A percentile compares a stretch with the other conserved stretches of the same genome.
Conservation (phyloP, 2,888 invertebrate species). For the Toxonevra muliebris region DNA sequence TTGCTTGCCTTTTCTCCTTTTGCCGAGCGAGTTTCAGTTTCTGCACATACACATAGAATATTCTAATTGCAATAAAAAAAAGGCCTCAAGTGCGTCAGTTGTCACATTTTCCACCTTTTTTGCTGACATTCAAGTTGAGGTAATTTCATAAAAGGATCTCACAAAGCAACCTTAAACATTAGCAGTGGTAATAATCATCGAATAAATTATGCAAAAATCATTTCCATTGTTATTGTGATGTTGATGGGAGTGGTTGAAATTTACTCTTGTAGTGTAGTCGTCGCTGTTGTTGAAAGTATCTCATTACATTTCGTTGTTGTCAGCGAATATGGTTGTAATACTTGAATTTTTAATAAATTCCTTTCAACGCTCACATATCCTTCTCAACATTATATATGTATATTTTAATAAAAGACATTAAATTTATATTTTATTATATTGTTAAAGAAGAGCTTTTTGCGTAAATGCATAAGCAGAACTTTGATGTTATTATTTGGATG, state of each 20-base stretch:
- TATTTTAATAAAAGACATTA: slow-evolving; percentile 4
- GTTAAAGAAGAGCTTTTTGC: background rate
- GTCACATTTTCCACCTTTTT: background rate
- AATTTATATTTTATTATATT: slow-evolving; percentile 5
- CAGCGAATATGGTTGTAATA: slow-evolving; percentile 47
- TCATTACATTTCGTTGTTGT: slow-evolving; percentile 48
- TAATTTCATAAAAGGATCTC: slow-evolving; percentile 4
- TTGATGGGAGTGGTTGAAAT: background rate
- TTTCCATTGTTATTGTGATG: slow-evolving; percentile 34
- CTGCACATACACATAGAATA: background rate
- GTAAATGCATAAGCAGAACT: slow-evolving; percentile 1
- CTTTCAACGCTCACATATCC: slow-evolving; percentile 38
- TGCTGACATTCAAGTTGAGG: no score
- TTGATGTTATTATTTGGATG: background rate
- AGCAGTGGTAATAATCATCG: slow-evolving; percentile 57
- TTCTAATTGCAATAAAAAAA: background rate
- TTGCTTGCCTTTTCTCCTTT: no score
- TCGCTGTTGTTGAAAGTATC: slow-evolving; percentile 40
- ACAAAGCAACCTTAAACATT: background rate
- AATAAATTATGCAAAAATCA: slow-evolving; percentile 65
- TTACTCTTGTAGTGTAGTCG: slow-evolving; percentile 7
- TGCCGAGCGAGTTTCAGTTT: no score
- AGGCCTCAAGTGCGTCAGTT: slow-evolving; percentile 5
- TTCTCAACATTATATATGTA: background rate
- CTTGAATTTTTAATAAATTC: slow-evolving; percentile 59